These are phyloP conservation scores for Eupithecia pulchellata DNA, from an alignment of 2,888 invertebrate species.

Conservation along the genomic window DNA sequence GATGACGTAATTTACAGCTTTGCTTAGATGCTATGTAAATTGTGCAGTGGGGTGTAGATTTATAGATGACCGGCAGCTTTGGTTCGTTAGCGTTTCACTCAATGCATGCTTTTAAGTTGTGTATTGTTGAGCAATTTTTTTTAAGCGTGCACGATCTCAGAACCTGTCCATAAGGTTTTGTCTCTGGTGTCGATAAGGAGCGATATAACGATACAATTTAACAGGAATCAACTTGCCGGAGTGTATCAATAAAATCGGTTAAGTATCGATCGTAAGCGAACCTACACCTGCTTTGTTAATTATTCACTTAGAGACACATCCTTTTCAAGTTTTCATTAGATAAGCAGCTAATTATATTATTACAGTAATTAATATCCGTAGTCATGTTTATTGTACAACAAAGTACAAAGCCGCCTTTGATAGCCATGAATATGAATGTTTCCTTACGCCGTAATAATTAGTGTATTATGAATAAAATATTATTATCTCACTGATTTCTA, in stretches of 20 bases:
- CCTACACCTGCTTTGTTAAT: neutral
- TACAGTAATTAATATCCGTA: neutral
- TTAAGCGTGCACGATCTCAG: too few relatives aligned
- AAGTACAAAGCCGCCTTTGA: constrained; percentile 35
- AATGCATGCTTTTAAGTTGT: too few relatives aligned
- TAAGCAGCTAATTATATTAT: neutral
- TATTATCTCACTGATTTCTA: constrained; percentile 47
- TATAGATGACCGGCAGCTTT: neutral
- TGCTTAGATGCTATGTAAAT: constrained; percentile 13
- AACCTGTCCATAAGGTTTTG: too few relatives aligned
- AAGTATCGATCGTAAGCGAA: neutral
- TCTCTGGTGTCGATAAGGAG: neutral
- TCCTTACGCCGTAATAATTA: constrained; percentile 52
- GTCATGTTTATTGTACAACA: neutral
- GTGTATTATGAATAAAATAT: constrained; percentile 54
- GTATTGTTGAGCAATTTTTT: too few relatives aligned
- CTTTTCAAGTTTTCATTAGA: neutral
- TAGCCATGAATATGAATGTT: constrained; percentile 48
- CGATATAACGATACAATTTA: too few relatives aligned
- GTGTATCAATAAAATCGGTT: neutral
- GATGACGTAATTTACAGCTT: constrained; percentile 23
- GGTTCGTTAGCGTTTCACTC: neutral
- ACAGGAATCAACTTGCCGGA: too few relatives aligned
- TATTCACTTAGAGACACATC: neutral
- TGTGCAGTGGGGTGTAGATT: constrained; percentile 12